Conservation (phyloP, 30 jellyfish, hydroid and myxozoan species). For the Turritopsis rubra region DNA sequence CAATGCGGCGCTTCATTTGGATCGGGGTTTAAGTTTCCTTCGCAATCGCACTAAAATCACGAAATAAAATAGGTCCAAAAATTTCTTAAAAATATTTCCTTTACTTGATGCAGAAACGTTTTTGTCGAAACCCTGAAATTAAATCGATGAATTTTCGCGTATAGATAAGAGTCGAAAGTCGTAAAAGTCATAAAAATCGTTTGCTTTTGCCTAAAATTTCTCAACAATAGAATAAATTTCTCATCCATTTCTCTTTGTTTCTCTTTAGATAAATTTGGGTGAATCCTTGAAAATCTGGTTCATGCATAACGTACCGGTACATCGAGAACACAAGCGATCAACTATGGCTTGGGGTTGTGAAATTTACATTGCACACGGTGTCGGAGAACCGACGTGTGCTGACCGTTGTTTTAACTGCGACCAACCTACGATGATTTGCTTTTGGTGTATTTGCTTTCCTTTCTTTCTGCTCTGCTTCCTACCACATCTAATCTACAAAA, state of each 20-base stretch:
- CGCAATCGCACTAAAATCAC: too few species aligned
- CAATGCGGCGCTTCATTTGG: too few species aligned
- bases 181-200: too few species aligned
- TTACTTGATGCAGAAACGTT: not conserved
- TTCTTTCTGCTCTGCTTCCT: conserved; percentile 38
- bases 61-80: too few species aligned
- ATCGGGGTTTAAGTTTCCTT: too few species aligned
- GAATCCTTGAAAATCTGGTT: conserved; percentile 52
- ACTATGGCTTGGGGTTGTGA: conserved; percentile 64
- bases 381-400: conserved; percentile 63
- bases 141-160: too few species aligned
- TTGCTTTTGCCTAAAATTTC: too few species aligned
- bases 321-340: conserved; percentile 32
- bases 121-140: not conserved
- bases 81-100: too few species aligned
- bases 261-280: conserved; percentile 39
- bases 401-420: conserved; percentile 45
- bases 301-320: conserved; percentile 42
- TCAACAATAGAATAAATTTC: too few species aligned
- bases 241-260: too few species aligned
- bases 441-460: conserved; percentile 73
- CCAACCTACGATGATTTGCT: conserved; percentile 28
- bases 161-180: too few species aligned
- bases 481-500: conserved; percentile 70
- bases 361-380: conserved; percentile 63